Percentiles rank a stretch among this genome's conserved stretches.
Conservation (phyloP, 2,113 vertebrate genomes). For the Ancistrus triradiatus region DNA sequence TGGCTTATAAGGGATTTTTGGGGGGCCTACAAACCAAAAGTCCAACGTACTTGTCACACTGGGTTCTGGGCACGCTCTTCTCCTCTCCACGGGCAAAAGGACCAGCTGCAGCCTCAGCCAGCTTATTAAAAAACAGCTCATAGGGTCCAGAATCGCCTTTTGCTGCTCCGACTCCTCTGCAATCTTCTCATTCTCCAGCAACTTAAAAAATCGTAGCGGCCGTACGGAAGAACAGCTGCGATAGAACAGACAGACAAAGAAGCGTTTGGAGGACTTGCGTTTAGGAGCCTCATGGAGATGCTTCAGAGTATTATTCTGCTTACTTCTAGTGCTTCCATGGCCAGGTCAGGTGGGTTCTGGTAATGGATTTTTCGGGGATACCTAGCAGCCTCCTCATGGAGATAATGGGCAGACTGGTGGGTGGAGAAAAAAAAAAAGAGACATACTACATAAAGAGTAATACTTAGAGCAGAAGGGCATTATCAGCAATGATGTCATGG, state of each 20-base stretch:
- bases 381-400: slow-evolving; percentile 93
- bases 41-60: slow-evolving; percentile 86
- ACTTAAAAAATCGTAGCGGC: slow-evolving; percentile 91
- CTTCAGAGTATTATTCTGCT: slow-evolving; percentile 21
- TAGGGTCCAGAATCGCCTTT: slow-evolving; percentile 75
- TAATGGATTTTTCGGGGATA: slow-evolving; percentile 98
- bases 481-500: too few species aligned
- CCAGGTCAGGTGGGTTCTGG: slow-evolving; percentile 94
- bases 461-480: too few species aligned
- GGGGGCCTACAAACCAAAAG: too few species aligned
- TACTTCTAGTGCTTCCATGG: slow-evolving; percentile 98
- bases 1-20: too few species aligned
- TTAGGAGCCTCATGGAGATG: too few species aligned
- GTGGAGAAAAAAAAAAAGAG: slow-evolving; percentile 1
- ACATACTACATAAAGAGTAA: too few species aligned
- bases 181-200: slow-evolving; percentile 67
- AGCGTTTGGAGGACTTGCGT: background rate
- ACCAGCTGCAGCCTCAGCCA: slow-evolving; percentile 87
- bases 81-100: slow-evolving; percentile 94
- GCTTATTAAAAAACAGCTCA: slow-evolving; percentile 80
- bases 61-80: slow-evolving; percentile 87
- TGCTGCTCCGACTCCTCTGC: slow-evolving; percentile 47
- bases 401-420: slow-evolving; percentile 77
- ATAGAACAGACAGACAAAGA: slow-evolving; percentile 8
- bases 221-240: slow-evolving; percentile 88